Evolutionary conservation across 92 coral and sea anemone genomes (phyloP), one percentile per base, ranked within the genome.

Genomic region (Zoanthus sansibaricus): DNA sequence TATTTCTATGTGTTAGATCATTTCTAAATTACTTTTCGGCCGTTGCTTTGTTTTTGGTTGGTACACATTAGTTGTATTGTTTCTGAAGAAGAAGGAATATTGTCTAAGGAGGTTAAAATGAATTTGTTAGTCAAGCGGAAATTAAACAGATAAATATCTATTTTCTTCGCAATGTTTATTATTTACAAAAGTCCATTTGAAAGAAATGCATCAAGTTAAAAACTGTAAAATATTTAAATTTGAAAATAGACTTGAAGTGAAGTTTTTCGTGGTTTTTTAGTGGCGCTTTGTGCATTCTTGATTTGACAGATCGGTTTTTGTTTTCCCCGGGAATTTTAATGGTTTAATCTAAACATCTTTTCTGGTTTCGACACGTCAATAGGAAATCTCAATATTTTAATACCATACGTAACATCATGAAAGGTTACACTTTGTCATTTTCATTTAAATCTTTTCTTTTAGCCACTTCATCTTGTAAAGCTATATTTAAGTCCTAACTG

Each of bases 271-370:
- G 85, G 85, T 80, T 80, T 80, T 25, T 44, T 46, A 7, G 45
- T 9, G 37, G 59, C 84, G 73, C 59, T 9, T 79, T 42, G 18
- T 47, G 72, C 64, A 47, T 45, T 46, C 21, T 80, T 51, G 75
- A 67, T 67, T 80, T 80, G 75, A 20, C 75, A 18, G 21, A 20
- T 66, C 21, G 14, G 59, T 33, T 71, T 78, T 78, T 80, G 66
- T 42, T 66, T 80, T 45, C 61, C 45, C 84, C 61, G 74, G 85
- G 85, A 58, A 80, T 44, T 80, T 67, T 67, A 80, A 80, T 80
- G 75, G 62, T 80, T 66, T 67, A 62, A 80, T 80, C 85, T 55
- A 80, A 80, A 80, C 74, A 80, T 7, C 75, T 7, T 52, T 80
- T 47, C 44, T 45, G 85, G 67, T 64, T 66, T 80, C 59, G 20